A percentile compares a stretch with the other conserved stretches of the same genome.
These are phyloP conservation scores for Herpailurus yagouaroundi DNA, from an alignment of 2,113 vertebrate species.

Conservation along the genomic window DNA sequence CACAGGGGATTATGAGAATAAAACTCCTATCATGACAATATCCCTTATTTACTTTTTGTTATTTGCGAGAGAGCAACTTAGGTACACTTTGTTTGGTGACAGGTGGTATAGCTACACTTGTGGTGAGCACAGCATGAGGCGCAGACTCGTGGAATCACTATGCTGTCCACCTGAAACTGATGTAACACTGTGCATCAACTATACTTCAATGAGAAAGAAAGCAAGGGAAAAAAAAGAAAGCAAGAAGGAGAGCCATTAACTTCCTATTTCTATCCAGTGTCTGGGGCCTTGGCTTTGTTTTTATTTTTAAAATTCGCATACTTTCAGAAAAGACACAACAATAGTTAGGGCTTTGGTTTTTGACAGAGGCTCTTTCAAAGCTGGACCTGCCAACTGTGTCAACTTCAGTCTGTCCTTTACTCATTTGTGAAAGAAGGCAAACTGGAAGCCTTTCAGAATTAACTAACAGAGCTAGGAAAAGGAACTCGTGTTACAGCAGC, in stretches of 20 bases:
- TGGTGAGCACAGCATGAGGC: not conserved
- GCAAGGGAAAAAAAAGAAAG: not conserved
- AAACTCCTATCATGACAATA: conserved; percentile 42
- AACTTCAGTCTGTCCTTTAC: conserved; percentile 34
- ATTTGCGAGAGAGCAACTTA: conserved; percentile 48
- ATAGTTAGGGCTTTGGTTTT: conserved; percentile 44
- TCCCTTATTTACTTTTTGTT: not conserved
- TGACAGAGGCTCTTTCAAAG: conserved; percentile 62
- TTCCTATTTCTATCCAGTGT: conserved; percentile 55
- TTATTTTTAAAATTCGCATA: conserved; percentile 53
- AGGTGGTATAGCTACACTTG: not conserved
- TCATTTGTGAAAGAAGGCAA: conserved; percentile 25
- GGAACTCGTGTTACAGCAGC: conserved; percentile 53
- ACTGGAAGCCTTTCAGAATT: conserved; percentile 29
- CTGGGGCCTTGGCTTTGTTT: conserved; percentile 34
- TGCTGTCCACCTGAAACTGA: not conserved
- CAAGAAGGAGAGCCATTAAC: not conserved
- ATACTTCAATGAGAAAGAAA: not conserved
- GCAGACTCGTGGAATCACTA: not conserved
- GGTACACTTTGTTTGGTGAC: not conserved
- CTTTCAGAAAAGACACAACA: conserved; percentile 61
- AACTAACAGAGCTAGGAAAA: conserved; percentile 44
- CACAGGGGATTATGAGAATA: conserved; percentile 27
- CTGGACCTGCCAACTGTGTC: not conserved
- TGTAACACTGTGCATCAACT: not conserved